A percentile compares a stretch with the other conserved stretches of the same genome.
Evolutionary conservation across 2,888 invertebrate genomes (phyloP).

Genomic region (Escarpia spicata): DNA sequence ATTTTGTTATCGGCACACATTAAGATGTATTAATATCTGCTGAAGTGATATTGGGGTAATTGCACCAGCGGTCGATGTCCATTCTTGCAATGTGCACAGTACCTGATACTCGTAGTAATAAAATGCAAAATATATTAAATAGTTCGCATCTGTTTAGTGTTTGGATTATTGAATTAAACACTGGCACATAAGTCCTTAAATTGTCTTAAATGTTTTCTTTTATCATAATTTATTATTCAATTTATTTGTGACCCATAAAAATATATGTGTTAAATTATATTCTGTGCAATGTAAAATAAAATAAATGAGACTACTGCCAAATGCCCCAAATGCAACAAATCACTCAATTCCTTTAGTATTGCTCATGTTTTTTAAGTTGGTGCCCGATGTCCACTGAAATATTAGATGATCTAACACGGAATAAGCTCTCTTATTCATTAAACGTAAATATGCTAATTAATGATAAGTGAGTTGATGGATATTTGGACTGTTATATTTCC

Average conservation of each 20-base stretch:
- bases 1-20: neutral
- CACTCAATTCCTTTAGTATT: too few species aligned
- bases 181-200: too few species aligned
- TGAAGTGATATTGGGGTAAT: neutral
- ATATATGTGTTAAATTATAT: too few species aligned
- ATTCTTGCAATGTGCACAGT: neutral
- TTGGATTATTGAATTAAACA: too few species aligned
- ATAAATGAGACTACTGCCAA: too few species aligned
- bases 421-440: neutral
- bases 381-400: neutral
- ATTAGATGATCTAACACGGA: neutral
- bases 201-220: too few species aligned
- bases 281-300: too few species aligned
- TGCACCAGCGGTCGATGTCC: neutral
- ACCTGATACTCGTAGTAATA: too few species aligned
- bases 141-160: too few species aligned
- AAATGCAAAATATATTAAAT: too few species aligned
- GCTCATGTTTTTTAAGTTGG: neutral
- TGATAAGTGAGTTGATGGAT: neutral
- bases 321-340: neutral
- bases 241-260: too few species aligned
- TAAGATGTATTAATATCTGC: neutral
- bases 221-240: too few species aligned
- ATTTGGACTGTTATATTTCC: slow-evolving; percentile 5
- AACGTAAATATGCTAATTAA: neutral